Percentiles rank a stretch among this genome's conserved stretches.
Conservation (phyloP, 2,797 vertebrate genomes). For the Chanos chanos region DNA sequence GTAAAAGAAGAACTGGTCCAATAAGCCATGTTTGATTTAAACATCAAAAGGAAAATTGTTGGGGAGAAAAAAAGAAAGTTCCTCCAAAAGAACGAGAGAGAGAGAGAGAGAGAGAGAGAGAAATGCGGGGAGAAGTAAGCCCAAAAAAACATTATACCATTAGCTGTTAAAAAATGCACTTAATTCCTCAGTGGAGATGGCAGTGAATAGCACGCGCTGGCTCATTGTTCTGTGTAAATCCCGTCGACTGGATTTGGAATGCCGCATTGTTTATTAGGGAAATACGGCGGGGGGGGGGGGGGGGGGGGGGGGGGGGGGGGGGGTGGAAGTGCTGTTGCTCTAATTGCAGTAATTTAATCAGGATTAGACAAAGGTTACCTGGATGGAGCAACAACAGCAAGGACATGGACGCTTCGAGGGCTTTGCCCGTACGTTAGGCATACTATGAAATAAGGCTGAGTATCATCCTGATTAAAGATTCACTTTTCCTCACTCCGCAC, state of each 20-base stretch:
- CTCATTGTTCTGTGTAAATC: slow-evolving; percentile 74
- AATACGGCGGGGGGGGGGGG: slow-evolving; percentile 67
- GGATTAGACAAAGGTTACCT: slow-evolving; percentile 79
- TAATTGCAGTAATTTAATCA: slow-evolving; percentile 79
- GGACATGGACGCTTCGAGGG: slow-evolving; percentile 58
- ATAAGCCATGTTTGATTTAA: slow-evolving; percentile 73
- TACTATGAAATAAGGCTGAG: slow-evolving; percentile 5
- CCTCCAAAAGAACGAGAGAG: slow-evolving; percentile 26
- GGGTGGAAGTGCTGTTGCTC: slow-evolving; percentile 67
- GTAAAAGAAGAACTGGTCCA: slow-evolving; percentile 65
- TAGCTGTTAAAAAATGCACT: slow-evolving; percentile 75
- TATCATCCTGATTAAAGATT: slow-evolving; percentile 13
- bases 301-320: slow-evolving; percentile 64
- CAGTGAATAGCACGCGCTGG: slow-evolving; percentile 64
- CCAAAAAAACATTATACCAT: slow-evolving; percentile 70
- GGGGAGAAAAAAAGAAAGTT: slow-evolving; percentile 52
- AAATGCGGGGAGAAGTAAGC: slow-evolving; percentile 62
- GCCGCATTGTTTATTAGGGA: slow-evolving; percentile 73
- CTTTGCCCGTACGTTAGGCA: neutral
- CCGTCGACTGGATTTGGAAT: slow-evolving; percentile 72
- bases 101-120: slow-evolving; percentile 31
- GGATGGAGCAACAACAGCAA: slow-evolving; percentile 62
- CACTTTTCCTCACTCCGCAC: slow-evolving; percentile 41
- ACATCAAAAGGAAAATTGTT: slow-evolving; percentile 59
- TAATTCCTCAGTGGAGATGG: slow-evolving; percentile 74